phyloP scores from a whole-genome alignment of 2,797 vertebrate species.

The Bufotes viridis region DNA sequence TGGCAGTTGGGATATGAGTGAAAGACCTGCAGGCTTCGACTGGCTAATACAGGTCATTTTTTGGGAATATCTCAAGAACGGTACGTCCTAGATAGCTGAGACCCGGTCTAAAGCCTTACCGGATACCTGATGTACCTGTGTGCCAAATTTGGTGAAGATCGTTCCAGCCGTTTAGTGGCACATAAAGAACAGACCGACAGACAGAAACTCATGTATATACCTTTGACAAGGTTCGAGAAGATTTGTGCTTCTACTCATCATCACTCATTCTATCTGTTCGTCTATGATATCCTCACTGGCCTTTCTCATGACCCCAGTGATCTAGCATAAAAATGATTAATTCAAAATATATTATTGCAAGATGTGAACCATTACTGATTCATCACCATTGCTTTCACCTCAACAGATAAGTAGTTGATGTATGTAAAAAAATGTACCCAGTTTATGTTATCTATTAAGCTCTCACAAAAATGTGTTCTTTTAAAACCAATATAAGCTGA shows the following conservation, averaged over 20 bases:
- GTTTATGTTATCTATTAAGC: neutral
- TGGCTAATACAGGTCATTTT: too few species aligned
- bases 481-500: neutral
- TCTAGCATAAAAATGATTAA: slow-evolving; percentile 9
- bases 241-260: neutral
- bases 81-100: too few species aligned
- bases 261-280: neutral
- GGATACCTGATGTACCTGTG: too few species aligned
- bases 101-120: too few species aligned
- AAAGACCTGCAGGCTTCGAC: too few species aligned
- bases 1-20: too few species aligned
- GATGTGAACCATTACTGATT: slow-evolving; percentile 12
- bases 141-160: too few species aligned
- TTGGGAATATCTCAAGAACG: too few species aligned
- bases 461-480: neutral
- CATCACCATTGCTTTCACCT: neutral
- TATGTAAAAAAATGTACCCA: neutral
- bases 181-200: too few species aligned
- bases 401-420: neutral
- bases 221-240: neutral
- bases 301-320: neutral
- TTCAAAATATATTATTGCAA: neutral
- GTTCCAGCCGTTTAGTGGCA: too few species aligned
- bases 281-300: neutral
- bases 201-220: too few species aligned